phyloP scores from a whole-genome alignment of 2,888 invertebrate species.

The Panzeria rudis region DNA sequence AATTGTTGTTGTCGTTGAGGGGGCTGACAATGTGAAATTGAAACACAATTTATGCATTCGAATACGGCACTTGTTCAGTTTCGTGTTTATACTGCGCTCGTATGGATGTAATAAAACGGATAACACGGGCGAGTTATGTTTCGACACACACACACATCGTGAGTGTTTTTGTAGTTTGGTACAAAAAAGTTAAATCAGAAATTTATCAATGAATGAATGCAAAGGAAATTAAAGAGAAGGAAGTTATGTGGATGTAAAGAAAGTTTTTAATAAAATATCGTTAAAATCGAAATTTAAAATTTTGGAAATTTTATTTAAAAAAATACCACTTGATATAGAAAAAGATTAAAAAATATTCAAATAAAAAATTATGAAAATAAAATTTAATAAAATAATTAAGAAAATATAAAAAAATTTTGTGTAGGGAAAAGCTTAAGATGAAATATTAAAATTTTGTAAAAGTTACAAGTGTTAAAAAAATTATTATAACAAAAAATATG shows the following conservation, averaged over 20 bases:
- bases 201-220: slow-evolving; percentile 40
- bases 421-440: neutral
- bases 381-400: neutral
- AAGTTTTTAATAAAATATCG: too few relatives aligned
- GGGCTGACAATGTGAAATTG: slow-evolving; percentile 60
- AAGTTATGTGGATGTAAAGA: neutral
- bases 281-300: slow-evolving; percentile 23
- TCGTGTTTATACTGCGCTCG: slow-evolving; percentile 83
- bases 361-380: neutral
- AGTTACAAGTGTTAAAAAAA: neutral
- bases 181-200: slow-evolving; percentile 5
- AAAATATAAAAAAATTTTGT: slow-evolving; percentile 3
- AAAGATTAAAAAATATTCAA: neutral
- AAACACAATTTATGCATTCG: slow-evolving; percentile 70
- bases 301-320: neutral
- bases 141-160: slow-evolving; percentile 53
- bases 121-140: slow-evolving; percentile 61
- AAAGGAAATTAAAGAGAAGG: neutral
- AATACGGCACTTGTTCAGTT: slow-evolving; percentile 78
- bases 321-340: neutral
- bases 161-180: slow-evolving; percentile 49
- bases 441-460: neutral
- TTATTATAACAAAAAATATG: neutral
- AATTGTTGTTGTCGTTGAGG: slow-evolving; percentile 54
- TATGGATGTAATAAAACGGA: slow-evolving; percentile 80